A percentile compares a stretch with the other conserved stretches of the same genome.
These are phyloP conservation scores for Callorhinus ursinus DNA, from an alignment of 2,113 vertebrate species.

Conservation along the genomic window DNA sequence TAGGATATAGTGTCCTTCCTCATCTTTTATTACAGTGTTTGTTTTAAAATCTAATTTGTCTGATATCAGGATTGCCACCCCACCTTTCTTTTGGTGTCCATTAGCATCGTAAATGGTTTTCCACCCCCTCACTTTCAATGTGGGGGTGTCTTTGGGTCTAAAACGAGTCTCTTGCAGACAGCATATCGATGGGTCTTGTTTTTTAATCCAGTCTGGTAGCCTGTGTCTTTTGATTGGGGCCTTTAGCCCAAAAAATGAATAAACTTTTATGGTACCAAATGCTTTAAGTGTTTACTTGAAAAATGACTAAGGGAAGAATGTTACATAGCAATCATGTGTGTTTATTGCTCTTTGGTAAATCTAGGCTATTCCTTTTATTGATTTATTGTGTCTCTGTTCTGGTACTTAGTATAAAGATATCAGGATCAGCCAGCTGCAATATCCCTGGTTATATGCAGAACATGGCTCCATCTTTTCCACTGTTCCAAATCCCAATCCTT, in stretches of 20 bases:
- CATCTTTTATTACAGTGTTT: too few species aligned
- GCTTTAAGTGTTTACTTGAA: conserved; percentile 17
- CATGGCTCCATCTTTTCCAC: not conserved
- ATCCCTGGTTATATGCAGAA: not conserved
- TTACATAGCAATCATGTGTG: not conserved
- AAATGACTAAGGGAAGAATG: not conserved
- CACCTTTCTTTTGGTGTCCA: too few species aligned
- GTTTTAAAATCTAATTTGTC: too few species aligned
- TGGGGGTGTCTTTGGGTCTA: too few species aligned
- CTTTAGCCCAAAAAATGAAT: not conserved
- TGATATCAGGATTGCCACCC: too few species aligned
- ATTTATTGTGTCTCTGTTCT: not conserved
- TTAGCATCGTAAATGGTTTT: too few species aligned
- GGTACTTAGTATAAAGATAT: not conserved
- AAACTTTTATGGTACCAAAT: conserved; percentile 40
- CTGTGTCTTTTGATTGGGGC: too few species aligned
- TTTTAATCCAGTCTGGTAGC: too few species aligned
- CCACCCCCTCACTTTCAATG: too few species aligned
- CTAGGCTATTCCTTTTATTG: not conserved
- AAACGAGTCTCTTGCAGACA: too few species aligned
- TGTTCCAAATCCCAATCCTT: not conserved
- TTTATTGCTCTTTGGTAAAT: not conserved
- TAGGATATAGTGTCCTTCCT: too few species aligned
- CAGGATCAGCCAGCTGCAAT: not conserved
- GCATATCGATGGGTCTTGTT: too few species aligned